Conservation (phyloP, 2,888 invertebrate species). For the Melolontha melolontha region DNA sequence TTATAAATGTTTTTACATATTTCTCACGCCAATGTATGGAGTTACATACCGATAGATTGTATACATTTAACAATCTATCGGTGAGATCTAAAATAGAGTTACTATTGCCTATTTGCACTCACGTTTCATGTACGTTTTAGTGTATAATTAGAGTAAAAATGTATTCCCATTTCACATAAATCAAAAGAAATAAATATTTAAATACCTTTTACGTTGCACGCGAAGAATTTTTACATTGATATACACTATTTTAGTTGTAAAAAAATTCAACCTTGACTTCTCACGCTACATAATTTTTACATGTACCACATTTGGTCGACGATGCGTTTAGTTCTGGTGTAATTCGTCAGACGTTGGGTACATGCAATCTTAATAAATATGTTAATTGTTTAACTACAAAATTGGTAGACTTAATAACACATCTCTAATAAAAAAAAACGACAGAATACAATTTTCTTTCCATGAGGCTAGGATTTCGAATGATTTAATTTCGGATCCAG, state of each 20-base stretch:
- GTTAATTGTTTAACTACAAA: conserved; percentile 44
- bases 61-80: too few relatives aligned
- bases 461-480: conserved; percentile 22
- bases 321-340: conserved; percentile 28
- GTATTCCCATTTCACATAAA: not conserved
- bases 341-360: conserved; percentile 14
- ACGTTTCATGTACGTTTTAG: not conserved
- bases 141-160: too few relatives aligned
- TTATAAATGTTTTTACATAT: too few relatives aligned
- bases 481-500: conserved; percentile 34
- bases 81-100: too few relatives aligned
- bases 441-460: conserved; percentile 12
- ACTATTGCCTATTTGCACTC: not conserved
- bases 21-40: too few relatives aligned
- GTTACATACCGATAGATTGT: too few relatives aligned
- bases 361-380: conserved; percentile 41
- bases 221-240: not conserved
- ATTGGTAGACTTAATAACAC: conserved; percentile 27
- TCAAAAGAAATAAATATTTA: conserved; percentile 2
- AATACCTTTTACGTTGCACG: not conserved
- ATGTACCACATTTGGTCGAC: conserved; percentile 13
- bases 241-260: not conserved
- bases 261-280: conserved; percentile 34
- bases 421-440: conserved; percentile 4
- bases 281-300: conserved; percentile 21